Evolutionary conservation across 2,113 vertebrate genomes (phyloP).

Genomic region (Prochilodus magdalenae): DNA sequence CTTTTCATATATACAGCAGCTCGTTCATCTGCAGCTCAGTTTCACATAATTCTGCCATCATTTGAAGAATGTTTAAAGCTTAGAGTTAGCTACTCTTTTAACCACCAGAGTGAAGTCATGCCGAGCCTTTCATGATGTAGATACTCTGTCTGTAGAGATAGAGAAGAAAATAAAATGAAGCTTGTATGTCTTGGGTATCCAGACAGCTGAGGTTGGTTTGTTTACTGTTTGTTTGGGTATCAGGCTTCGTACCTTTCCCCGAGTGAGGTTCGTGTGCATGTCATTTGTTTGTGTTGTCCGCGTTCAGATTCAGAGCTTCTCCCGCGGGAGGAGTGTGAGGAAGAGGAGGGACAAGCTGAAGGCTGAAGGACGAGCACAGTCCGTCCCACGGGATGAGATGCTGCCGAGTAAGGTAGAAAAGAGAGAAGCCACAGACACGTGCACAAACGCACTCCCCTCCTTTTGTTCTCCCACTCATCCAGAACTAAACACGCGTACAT

Average conservation of each 20-base stretch:
- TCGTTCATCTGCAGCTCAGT: too few relatives aligned
- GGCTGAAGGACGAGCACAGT: conserved; percentile 92
- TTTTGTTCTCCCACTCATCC: background rate
- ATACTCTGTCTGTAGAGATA: background rate
- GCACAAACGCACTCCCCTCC: conserved; percentile 3
- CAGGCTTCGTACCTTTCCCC: background rate
- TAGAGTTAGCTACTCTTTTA: background rate
- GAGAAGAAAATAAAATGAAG: background rate
- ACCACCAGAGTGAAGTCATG: background rate
- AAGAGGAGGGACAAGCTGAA: conserved; percentile 94
- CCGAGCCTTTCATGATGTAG: background rate
- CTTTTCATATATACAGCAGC: too few relatives aligned
- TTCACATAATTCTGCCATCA: too few relatives aligned
- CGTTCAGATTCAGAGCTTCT: conserved; percentile 86
- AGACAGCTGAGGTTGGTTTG: conserved; percentile 13
- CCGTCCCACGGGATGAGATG: conserved; percentile 91
- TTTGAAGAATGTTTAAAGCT: too few relatives aligned
- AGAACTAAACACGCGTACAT: background rate
- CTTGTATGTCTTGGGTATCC: background rate
- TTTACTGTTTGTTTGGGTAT: conserved; percentile 13
- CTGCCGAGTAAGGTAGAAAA: conserved; percentile 75
- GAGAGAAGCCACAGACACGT: background rate
- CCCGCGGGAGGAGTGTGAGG: conserved; percentile 90
- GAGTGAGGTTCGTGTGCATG: background rate
- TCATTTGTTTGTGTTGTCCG: conserved; percentile 27